Evolutionary conservation across 92 coral and sea anemone species (phyloP).

Genomic region (Metridium senile): DNA sequence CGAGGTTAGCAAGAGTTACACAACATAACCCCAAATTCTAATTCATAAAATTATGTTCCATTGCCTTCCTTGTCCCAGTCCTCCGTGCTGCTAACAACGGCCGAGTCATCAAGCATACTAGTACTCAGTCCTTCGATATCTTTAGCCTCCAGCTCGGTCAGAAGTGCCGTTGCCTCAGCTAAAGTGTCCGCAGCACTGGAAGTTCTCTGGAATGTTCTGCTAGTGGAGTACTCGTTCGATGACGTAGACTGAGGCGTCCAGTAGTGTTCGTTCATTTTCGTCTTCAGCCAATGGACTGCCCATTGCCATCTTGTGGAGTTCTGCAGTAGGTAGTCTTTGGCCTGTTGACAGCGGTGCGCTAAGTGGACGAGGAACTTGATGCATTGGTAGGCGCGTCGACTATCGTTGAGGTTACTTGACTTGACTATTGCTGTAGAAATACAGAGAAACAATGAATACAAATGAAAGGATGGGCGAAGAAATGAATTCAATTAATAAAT

Average conservation of each 20-base stretch:
- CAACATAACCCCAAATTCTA: neutral
- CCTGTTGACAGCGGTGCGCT: conserved; percentile 82
- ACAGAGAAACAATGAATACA: neutral
- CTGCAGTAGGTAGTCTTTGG: conserved; percentile 83
- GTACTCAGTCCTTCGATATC: conserved; percentile 68
- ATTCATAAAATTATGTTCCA: neutral
- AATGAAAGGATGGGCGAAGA: neutral
- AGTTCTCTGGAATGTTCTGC: conserved; percentile 88
- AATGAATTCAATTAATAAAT: neutral
- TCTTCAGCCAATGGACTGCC: conserved; percentile 93
- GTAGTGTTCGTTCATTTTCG: conserved; percentile 87
- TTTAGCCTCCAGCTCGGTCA: conserved; percentile 90
- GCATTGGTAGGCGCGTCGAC: conserved; percentile 92
- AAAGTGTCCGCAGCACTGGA: conserved; percentile 92
- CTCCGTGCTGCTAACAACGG: conserved; percentile 47
- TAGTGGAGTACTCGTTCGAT: conserved; percentile 84
- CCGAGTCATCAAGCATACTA: conserved; percentile 50
- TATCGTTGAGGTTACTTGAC: conserved; percentile 75
- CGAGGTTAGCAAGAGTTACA: no score
- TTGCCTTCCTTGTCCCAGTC: conserved; percentile 72
- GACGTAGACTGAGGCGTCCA: conserved; percentile 88
- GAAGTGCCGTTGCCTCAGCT: conserved; percentile 90
- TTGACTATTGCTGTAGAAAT: conserved; percentile 67
- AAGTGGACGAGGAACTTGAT: conserved; percentile 85
- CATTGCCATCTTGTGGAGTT: conserved; percentile 95